Percentiles rank a stretch among this genome's conserved stretches.
Evolutionary conservation across 2,113 vertebrate species (phyloP).

Genomic region (Megaceryle maxima): DNA sequence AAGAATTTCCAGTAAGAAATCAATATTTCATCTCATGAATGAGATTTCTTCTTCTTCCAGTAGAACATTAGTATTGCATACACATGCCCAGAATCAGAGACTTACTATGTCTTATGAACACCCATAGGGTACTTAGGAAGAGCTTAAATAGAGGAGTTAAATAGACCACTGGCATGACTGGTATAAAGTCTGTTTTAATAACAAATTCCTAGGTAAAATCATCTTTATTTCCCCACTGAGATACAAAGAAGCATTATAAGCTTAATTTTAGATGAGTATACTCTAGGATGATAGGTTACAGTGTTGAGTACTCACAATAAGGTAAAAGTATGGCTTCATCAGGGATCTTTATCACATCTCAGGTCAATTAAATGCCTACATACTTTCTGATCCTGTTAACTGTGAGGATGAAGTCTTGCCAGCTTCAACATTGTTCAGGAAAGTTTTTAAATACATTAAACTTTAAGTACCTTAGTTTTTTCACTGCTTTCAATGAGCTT

Average conservation of each 20-base stretch:
- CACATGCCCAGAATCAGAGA: background rate
- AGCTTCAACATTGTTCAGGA: background rate
- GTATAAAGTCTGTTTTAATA: background rate
- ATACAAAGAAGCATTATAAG: background rate
- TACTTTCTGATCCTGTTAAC: background rate
- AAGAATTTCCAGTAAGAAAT: background rate
- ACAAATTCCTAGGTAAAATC: background rate
- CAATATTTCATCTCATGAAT: background rate
- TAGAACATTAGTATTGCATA: background rate
- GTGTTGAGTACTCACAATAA: background rate
- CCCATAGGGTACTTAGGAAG: fast-evolving
- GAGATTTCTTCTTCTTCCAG: background rate
- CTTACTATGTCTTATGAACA: background rate
- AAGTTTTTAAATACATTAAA: background rate
- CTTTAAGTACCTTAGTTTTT: background rate
- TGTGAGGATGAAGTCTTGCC: background rate
- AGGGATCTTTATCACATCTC: background rate
- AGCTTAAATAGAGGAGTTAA: background rate
- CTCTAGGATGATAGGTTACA: background rate
- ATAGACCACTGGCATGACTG: background rate
- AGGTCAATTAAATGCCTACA: background rate
- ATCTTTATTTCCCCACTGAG: background rate
- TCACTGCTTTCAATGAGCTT: background rate
- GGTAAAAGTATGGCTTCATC: background rate
- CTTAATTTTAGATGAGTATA: background rate